phyloP scores from a whole-genome alignment of 2,888 invertebrate genomes.

The Hydropsyche betteni region DNA sequence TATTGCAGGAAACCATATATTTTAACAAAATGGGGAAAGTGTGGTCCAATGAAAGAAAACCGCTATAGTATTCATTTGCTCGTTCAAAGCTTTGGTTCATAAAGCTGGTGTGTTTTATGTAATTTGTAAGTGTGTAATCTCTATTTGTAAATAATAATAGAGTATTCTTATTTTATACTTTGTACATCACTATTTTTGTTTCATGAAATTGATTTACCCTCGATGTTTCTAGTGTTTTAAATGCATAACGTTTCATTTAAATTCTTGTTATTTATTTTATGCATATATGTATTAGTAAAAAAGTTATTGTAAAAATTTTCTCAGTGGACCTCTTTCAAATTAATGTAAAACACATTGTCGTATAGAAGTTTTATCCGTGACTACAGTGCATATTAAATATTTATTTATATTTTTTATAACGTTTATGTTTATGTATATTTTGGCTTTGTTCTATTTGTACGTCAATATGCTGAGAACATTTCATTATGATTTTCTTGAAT shows the following conservation, averaged over 20 bases:
- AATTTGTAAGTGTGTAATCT: too few relatives aligned
- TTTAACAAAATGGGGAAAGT: conserved; percentile 14
- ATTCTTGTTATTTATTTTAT: too few relatives aligned
- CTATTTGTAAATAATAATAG: too few relatives aligned
- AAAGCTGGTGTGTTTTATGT: too few relatives aligned
- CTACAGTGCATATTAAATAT: neutral
- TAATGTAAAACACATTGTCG: neutral
- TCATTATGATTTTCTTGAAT: conserved; percentile 14
- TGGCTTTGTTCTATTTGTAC: conserved; percentile 15
- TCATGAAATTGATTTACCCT: too few relatives aligned
- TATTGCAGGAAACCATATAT: conserved; percentile 38
- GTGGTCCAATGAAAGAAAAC: conserved; percentile 41
- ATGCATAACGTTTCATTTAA: too few relatives aligned
- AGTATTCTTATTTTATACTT: too few relatives aligned
- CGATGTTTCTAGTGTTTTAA: too few relatives aligned
- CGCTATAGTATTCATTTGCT: conserved; percentile 38
- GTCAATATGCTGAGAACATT: neutral
- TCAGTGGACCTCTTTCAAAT: conserved; percentile 20
- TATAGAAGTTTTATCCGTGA: neutral
- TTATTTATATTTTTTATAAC: conserved; percentile 10
- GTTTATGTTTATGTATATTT: conserved; percentile 20
- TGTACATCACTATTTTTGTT: too few relatives aligned
- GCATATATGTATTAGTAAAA: neutral
- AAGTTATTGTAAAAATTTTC: neutral
- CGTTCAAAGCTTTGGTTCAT: conserved; percentile 19